Evolutionary conservation across 2,113 vertebrate genomes (phyloP), one percentile per base, ranked within the genome.

Genomic region (Lasiurus cinereus): DNA sequence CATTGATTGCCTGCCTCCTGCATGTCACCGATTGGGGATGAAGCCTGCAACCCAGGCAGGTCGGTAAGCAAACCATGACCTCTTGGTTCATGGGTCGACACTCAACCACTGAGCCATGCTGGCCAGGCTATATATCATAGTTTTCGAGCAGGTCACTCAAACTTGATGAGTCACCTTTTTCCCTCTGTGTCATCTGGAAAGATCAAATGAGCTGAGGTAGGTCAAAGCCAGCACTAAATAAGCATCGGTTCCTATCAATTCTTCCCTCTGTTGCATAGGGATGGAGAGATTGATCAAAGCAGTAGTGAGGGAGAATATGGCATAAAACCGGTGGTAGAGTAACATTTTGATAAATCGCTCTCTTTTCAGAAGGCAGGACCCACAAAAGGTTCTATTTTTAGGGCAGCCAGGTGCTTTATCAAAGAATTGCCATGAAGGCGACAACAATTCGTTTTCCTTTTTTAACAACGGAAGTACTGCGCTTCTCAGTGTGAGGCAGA

Each of bases 261-360:
- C 80, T 90, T 5, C n/a, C 70, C 12, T 83, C 10, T 83, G 8
- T 59, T 77, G 21, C 24, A 3, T 33, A 72, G 22, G 33, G 36
- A 29, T 70, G 6, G 13, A 48, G 33, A 18, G 29, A 33, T 52
- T 48, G 66, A n/a, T 48, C 52, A 54, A 76, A 14, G 73, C 33
- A 43, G 9, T 33, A 36, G 6, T 16, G 27, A 83, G 21, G 8
- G 22, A 80, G 8, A 89, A 19, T 9, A 48, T 1, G 70, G 33
- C 59, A 76, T 12, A 66, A 52, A 93, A 43, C 24, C 16, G 8
- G 33, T 36, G 56, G 18, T 33, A 48, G 31, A 72, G 39, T n/a
- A 92, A 31, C 36, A 74, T 83, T 94, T 90, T 88, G 52, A 78
- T 95, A 83, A 83, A 89, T 70, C 13, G 48, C 39, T 59, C 18